Evolutionary conservation across 2,888 invertebrate species (phyloP), one percentile per base, ranked within the genome.

Genomic region (Teleogryllus oceanicus): DNA sequence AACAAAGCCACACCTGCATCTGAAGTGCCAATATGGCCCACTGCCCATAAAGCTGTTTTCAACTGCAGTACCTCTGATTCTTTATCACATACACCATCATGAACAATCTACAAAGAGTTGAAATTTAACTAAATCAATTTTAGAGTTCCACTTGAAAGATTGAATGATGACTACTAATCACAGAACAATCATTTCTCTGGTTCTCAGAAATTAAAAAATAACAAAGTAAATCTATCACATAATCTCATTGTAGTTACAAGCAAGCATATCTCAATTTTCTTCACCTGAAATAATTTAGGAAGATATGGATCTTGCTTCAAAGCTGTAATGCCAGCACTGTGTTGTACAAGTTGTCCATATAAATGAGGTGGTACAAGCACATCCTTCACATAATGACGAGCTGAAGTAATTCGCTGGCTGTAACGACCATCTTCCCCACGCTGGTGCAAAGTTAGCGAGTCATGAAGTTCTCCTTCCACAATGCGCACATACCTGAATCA

Each of bases 21-120:
- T 11, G 95, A 94, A 0, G 93, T 93, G 2, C 93, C 94, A 16
- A 95, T 90, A 86, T 96, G 96, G 20, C 96, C 96, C 78, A 89
- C 85, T 18, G 95, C 94, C 98, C 98, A 98, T 0, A 98, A 87
- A 0, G 96, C 94, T 11, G 96, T 92, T 87, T 98, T 98, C 75
- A 97, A 86, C 82, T 94, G 92, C 76, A 94, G 87, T 79, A 95
- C 92, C 84, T 94, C 93, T 81, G 90, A 90, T 79, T 93, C 93
- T 16, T 90, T 91, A 3, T 88, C 87, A 84, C 92, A 92, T 81
- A 90, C 89, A 78, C 90, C 91, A 75, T 86, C 84, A 62, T 86
- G 85, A 50, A 88, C 84, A 79, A 84, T 84, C 87, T 88, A 82
- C 77, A 84, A 84, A 80, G 83, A 78, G 8, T 37, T 37, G 37